These are phyloP conservation scores for Tridacna crocea DNA, from an alignment of 2,888 invertebrate genomes.

Conservation along the genomic window DNA sequence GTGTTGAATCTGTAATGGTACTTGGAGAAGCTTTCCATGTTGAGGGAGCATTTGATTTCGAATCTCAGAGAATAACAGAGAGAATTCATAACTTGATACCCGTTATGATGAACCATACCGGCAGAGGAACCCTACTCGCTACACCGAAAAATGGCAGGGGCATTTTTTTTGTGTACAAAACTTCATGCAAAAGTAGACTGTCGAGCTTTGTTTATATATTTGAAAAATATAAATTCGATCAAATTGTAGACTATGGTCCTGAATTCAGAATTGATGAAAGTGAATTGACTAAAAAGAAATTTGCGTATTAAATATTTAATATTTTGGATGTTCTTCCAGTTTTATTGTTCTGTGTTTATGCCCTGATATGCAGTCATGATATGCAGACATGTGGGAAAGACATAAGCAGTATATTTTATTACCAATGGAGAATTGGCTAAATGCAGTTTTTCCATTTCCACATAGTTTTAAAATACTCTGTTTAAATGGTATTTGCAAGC, in stretches of 20 bases:
- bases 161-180: conserved; percentile 95
- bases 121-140: conserved; percentile 99
- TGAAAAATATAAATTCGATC: conserved; percentile 86
- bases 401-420: too few relatives aligned
- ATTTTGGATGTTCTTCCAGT: too few relatives aligned
- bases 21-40: conserved; percentile 96
- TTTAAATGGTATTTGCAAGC: too few relatives aligned
- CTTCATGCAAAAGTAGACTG: conserved; percentile 93
- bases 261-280: conserved; percentile 18
- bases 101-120: conserved; percentile 96
- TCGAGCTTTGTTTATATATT: conserved; percentile 93
- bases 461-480: too few relatives aligned
- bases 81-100: conserved; percentile 93
- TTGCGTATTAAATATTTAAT: conserved; percentile 8
- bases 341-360: too few relatives aligned
- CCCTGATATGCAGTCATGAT: too few relatives aligned
- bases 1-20: conserved; percentile 98
- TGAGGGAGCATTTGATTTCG: conserved; percentile 93
- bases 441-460: too few relatives aligned
- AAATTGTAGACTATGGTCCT: conserved; percentile 29
- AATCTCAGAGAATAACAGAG: conserved; percentile 92
- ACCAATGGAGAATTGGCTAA: too few relatives aligned
- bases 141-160: conserved; percentile 97
- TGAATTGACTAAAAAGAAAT: conserved; percentile 17
- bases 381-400: too few relatives aligned